Evolutionary conservation across 30 jellyfish, hydroid and myxozoan genomes (phyloP).

Genomic region (Pelagia noctiluca): DNA sequence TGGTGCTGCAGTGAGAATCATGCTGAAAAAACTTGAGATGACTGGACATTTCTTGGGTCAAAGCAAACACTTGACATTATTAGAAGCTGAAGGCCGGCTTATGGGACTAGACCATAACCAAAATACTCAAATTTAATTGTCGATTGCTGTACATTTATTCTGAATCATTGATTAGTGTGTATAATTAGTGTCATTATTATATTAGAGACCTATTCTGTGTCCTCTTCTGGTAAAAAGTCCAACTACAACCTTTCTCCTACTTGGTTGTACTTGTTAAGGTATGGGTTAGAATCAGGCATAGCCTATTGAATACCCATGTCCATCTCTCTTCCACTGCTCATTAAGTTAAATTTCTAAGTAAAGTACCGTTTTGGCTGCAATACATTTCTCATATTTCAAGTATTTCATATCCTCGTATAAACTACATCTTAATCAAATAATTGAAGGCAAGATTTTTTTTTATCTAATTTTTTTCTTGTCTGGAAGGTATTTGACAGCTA

Average conservation of each 20-base stretch:
- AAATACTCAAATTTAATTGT: slow-evolving; percentile 4
- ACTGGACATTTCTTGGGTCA: slow-evolving; percentile 96
- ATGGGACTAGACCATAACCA: slow-evolving; percentile 73
- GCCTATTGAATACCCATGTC: not conserved
- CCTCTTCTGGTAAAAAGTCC: not conserved
- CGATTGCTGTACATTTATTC: not conserved
- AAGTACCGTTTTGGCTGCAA: no score
- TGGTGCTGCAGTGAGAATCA: slow-evolving; percentile 76
- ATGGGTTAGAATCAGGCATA: no score
- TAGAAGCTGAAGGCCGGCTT: slow-evolving; percentile 89
- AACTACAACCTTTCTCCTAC: not conserved
- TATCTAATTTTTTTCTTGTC: no score
- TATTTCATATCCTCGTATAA: no score
- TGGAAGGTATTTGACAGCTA: no score
- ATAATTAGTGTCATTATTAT: not conserved
- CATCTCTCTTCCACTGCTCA: not conserved
- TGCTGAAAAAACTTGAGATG: slow-evolving; percentile 76
- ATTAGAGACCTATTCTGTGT: not conserved
- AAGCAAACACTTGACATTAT: slow-evolving; percentile 69
- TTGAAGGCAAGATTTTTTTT: no score
- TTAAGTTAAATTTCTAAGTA: no score
- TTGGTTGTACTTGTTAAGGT: no score
- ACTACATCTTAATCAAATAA: no score
- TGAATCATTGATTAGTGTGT: not conserved
- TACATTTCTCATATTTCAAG: no score